Percentiles rank a stretch among this genome's conserved stretches.
phyloP scores from a whole-genome alignment of 1,140 invertebrate species.

The Pogonus chalceus region DNA sequence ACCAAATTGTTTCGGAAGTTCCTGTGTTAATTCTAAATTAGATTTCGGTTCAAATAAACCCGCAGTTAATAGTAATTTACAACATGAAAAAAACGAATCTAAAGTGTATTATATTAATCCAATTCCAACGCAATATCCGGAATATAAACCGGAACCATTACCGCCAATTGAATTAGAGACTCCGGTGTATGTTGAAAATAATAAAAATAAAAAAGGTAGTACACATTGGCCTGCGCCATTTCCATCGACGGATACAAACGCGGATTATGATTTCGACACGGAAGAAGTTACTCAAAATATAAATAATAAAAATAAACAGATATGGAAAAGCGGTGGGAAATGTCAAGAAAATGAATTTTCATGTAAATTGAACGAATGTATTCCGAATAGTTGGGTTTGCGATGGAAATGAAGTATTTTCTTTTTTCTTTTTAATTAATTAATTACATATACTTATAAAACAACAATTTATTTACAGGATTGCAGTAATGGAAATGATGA shows the following conservation, averaged over 20 bases:
- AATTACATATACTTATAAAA: slow-evolving; percentile 1
- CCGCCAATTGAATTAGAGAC: no score
- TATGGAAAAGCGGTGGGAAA: neutral
- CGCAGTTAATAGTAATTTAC: no score
- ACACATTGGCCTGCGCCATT: slow-evolving; percentile 23
- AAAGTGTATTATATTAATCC: no score
- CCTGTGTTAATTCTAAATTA: no score
- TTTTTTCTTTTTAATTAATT: neutral
- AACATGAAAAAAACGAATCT: no score
- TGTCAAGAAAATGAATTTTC: slow-evolving; percentile 20
- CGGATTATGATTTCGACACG: slow-evolving; percentile 31
- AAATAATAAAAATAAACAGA: slow-evolving; percentile 6
- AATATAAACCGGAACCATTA: no score
- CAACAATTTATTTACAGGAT: slow-evolving; percentile 34
- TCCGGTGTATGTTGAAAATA: neutral
- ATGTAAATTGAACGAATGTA: slow-evolving; percentile 42
- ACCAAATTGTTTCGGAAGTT: no score
- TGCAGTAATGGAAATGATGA: slow-evolving; percentile 57
- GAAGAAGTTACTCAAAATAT: slow-evolving; percentile 19
- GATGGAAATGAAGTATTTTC: slow-evolving; percentile 45
- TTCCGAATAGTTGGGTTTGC: slow-evolving; percentile 55
- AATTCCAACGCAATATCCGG: no score
- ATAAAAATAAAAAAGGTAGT: neutral
- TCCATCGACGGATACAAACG: slow-evolving; percentile 41
- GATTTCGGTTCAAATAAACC: no score